A percentile compares a stretch with the other conserved stretches of the same genome.
phyloP scores from a whole-genome alignment of 2,888 invertebrate genomes.

The Coenonympha glycerion region DNA sequence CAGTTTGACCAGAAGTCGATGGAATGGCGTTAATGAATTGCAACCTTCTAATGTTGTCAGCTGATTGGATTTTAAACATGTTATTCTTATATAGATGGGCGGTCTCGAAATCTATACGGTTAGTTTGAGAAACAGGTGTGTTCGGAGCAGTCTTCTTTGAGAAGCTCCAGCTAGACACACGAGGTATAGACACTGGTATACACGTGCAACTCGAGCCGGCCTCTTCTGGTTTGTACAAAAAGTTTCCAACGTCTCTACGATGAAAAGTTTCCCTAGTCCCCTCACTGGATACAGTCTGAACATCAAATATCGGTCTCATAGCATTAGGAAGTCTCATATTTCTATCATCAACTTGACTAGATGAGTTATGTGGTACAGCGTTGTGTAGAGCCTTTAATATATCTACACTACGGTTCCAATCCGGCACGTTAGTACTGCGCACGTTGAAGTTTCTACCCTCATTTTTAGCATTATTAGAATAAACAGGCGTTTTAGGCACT shows the following conservation, averaged over 20 bases:
- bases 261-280: not conserved
- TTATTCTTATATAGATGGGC: not conserved
- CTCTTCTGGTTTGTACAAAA: constrained; percentile 6
- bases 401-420: constrained; percentile 7
- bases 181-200: constrained; percentile 9
- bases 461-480: not conserved
- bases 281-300: not conserved
- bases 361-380: constrained; percentile 7
- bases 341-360: not conserved
- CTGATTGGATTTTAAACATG: constrained; percentile 16
- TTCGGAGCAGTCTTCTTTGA: constrained; percentile 5
- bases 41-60: constrained; percentile 17
- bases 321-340: constrained; percentile 1
- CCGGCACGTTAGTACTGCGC: not conserved
- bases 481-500: not conserved
- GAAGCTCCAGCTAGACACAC: constrained; percentile 20
- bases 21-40: constrained; percentile 1
- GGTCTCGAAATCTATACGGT: not conserved
- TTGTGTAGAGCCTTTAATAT: constrained; percentile 5
- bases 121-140: not conserved
- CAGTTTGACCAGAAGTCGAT: not conserved
- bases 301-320: not conserved
- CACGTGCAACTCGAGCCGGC: constrained; percentile 2
- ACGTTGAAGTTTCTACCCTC: not conserved
- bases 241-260: not conserved